Base-by-base conservation (phyloP, 2,797 vertebrate genomes). In the Tenualosa thibaudeaui region DNA sequence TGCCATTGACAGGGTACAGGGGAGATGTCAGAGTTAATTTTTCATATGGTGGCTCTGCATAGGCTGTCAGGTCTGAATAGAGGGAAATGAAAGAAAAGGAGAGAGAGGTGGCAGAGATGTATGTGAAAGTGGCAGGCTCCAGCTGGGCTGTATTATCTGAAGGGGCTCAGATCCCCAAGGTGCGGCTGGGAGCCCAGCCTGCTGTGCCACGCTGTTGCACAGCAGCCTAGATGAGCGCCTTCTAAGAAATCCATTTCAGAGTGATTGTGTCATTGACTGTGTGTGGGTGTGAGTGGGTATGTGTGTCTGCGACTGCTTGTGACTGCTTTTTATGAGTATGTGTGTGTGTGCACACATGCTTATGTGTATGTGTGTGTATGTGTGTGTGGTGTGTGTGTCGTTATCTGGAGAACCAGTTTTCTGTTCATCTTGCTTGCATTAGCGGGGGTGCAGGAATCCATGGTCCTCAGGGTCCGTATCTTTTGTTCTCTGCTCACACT, bases 201-300 rank as follows among this genome's bases (percentile, higher is more conserved):
- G 17, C 71, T 2, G 17, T 46, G 37, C 15, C 71, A 19, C 37
- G 7, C 15, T 8, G 8, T 40, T 22, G 12, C 40, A 78, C 26
- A 37, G 65, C 40, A 78, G 43, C 40, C 15, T 6, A 78, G 71
- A 8, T 40, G 5, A 43, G 71, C 37, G 37, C 37, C 40, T 46
- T 78, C 71, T 2, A 78, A 78, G 37, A 78, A 78, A 78, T 78
- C 40, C 40, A 78, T 78, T 78, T 78, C 46, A 78, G 17, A 46
- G 2, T n/a, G 19, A 78, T 78, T 78, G 71, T 43, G 40, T 46
- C 71, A 78, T 46, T 78, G 65, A 37, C 31, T 71, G 26, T 71
- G 65, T 71, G 65, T 40, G 65, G 37, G 65, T 65, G 24, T 65
- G 62, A 17, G 62, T 65, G 71, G 43, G 37, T 78, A 40, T 78